Percentiles rank a stretch among this genome's conserved stretches.
phyloP scores from a whole-genome alignment of 2,113 vertebrate species.

The Pandion haliaetus region DNA sequence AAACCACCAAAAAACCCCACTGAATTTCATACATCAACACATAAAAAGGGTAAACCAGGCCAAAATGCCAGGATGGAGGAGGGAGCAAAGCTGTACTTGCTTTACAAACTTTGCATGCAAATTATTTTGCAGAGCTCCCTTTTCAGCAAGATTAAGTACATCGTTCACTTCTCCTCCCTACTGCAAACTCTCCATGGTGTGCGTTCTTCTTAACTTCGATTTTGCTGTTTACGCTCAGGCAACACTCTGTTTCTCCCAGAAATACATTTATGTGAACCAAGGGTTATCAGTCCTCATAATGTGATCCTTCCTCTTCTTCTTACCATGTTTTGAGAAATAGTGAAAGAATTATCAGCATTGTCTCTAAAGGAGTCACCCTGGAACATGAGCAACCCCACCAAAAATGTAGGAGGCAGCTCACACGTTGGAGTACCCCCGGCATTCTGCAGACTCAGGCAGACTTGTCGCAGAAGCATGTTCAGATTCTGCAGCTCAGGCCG shows the following conservation, averaged over 20 bases:
- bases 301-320: not conserved
- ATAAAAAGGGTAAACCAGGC: not conserved
- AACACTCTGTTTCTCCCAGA: not conserved
- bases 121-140: not conserved
- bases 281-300: not conserved
- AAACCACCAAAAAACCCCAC: accelerated
- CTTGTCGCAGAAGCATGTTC: not conserved
- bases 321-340: not conserved
- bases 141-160: not conserved
- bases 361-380: not conserved
- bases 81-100: not conserved
- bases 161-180: not conserved
- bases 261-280: not conserved
- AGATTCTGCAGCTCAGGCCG: not conserved
- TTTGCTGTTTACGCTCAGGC: not conserved
- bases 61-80: not conserved
- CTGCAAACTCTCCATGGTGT: accelerated
- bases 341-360: not conserved
- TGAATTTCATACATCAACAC: not conserved
- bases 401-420: not conserved
- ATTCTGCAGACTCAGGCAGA: not conserved
- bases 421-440: not conserved
- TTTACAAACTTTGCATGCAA: not conserved
- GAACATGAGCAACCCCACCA: not conserved
- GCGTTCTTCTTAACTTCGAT: not conserved